Percentiles rank a stretch among this genome's conserved stretches.
Evolutionary conservation across 2,797 vertebrate genomes (phyloP).

Genomic region (Parotocinclus haroldoi): DNA sequence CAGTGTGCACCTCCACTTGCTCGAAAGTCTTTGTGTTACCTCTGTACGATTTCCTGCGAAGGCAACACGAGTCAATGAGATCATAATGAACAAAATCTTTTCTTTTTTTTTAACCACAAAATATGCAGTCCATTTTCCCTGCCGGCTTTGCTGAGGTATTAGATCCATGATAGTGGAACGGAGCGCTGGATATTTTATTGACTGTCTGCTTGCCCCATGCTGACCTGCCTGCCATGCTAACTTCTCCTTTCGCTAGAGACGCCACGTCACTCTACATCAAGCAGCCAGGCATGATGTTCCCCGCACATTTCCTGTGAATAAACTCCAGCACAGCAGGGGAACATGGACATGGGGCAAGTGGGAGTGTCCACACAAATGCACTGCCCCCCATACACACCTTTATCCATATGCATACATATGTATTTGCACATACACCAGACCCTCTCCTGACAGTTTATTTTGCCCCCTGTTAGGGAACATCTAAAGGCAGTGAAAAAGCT

Average conservation of each 20-base stretch:
- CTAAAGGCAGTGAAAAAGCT: slow-evolving; percentile 66
- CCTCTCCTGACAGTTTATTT: no score
- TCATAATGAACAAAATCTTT: slow-evolving; percentile 51
- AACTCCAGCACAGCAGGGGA: slow-evolving; percentile 76
- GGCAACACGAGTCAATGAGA: slow-evolving; percentile 31
- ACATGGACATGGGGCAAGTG: slow-evolving; percentile 49
- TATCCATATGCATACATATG: slow-evolving; percentile 11
- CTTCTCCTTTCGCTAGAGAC: slow-evolving; percentile 81
- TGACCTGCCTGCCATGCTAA: slow-evolving; percentile 86
- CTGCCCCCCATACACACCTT: background rate
- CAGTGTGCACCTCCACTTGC: slow-evolving; percentile 54
- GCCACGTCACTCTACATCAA: slow-evolving; percentile 77
- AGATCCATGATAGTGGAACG: slow-evolving; percentile 83
- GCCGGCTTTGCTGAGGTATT: slow-evolving; percentile 64
- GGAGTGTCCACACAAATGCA: slow-evolving; percentile 50
- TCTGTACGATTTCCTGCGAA: slow-evolving; percentile 47
- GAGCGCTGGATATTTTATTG: slow-evolving; percentile 92
- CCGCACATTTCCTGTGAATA: slow-evolving; percentile 80
- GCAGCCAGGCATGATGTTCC: slow-evolving; percentile 77
- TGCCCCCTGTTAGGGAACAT: slow-evolving; percentile 48
- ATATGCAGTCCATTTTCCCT: slow-evolving; percentile 33
- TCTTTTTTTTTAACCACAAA: slow-evolving; percentile 49
- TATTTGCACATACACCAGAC: background rate
- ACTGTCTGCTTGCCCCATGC: slow-evolving; percentile 82
- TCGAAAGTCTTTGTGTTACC: slow-evolving; percentile 30